These are phyloP conservation scores for Acestrorhynchus altus DNA, from an alignment of 2,797 vertebrate genomes.

Conservation along the genomic window DNA sequence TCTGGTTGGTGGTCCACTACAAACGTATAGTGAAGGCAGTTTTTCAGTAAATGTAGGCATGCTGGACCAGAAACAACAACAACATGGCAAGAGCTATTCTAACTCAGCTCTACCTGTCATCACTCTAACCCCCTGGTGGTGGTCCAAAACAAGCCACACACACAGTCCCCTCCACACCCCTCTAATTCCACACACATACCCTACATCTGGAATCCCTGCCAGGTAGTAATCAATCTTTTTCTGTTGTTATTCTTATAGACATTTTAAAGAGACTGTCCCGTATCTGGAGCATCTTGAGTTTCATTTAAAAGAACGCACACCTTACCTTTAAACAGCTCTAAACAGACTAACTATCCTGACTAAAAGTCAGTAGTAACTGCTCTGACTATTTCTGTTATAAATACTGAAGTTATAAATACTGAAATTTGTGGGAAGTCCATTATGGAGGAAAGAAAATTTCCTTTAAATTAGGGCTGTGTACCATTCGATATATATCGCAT, in stretches of 20 bases:
- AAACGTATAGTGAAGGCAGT: neutral
- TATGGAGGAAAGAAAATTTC: no score
- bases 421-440: no score
- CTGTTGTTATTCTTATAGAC: neutral
- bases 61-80: conserved; percentile 19
- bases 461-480: no score
- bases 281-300: neutral
- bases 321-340: no score
- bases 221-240: conserved; percentile 28
- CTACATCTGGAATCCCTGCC: neutral
- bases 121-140: conserved; percentile 16
- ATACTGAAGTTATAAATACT: no score
- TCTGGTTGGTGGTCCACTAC: neutral
- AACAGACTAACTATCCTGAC: no score
- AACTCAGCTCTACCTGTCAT: conserved; percentile 47
- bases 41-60: conserved; percentile 1
- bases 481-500: no score
- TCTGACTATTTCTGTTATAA: no score
- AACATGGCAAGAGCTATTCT: conserved; percentile 5
- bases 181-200: neutral
- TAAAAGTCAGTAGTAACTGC: no score
- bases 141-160: conserved; percentile 3
- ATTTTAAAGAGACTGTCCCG: neutral
- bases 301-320: conserved; percentile 12
- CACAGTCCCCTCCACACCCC: neutral